A percentile compares a stretch with the other conserved stretches of the same genome.
Conservation (phyloP, 2,113 vertebrate species). For the Sciurus niger region DNA sequence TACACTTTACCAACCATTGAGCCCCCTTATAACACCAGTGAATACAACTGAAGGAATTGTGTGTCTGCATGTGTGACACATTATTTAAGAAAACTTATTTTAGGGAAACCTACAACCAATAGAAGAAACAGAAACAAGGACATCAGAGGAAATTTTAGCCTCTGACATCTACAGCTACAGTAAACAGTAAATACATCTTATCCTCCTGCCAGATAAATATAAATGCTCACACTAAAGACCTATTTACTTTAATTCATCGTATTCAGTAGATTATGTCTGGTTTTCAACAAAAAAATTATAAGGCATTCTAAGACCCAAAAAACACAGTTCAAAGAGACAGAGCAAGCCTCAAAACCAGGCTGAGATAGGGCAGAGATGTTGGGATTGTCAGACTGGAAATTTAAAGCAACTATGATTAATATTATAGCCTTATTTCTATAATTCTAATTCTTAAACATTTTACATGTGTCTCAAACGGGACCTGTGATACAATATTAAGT, state of each 20-base stretch:
- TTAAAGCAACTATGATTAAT: not conserved
- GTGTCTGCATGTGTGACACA: not conserved
- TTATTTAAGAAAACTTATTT: not conserved
- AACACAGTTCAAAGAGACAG: not conserved
- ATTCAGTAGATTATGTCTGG: not conserved
- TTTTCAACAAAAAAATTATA: slow-evolving; percentile 51
- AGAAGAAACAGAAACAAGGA: slow-evolving; percentile 18
- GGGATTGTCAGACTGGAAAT: not conserved
- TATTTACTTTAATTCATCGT: slow-evolving; percentile 12
- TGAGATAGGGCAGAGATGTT: not conserved
- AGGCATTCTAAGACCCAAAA: not conserved
- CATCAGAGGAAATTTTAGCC: not conserved
- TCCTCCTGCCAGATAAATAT: not conserved
- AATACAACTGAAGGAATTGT: not conserved
- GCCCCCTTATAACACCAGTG: not conserved
- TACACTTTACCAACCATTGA: not conserved
- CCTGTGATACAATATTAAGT: not conserved
- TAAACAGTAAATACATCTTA: not conserved
- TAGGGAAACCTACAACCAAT: not conserved
- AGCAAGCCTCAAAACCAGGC: not conserved
- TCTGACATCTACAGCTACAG: not conserved
- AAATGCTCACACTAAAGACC: not conserved
- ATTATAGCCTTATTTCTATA: not conserved
- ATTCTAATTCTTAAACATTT: not conserved
- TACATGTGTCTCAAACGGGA: slow-evolving; percentile 5